phyloP scores from a whole-genome alignment of 2,113 vertebrate genomes.

The Lanius collurio region DNA sequence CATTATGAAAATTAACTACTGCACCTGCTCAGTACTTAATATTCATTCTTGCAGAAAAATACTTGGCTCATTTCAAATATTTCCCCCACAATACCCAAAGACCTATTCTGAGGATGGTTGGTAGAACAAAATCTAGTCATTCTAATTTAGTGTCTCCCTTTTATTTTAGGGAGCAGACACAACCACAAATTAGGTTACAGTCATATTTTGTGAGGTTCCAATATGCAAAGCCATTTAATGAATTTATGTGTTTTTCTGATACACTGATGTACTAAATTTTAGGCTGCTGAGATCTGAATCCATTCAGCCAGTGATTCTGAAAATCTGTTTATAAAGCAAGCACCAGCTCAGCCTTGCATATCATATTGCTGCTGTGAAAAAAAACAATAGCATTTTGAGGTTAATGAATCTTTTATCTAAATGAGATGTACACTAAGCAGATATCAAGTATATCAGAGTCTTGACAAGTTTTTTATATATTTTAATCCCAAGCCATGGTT shows the following conservation, averaged over 20 bases:
- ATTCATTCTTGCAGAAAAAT: slow-evolving; percentile 27
- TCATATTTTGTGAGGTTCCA: not conserved
- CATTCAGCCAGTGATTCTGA: not conserved
- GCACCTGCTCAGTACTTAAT: slow-evolving; percentile 52
- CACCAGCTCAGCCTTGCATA: not conserved
- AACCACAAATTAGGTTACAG: not conserved
- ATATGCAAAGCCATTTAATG: not conserved
- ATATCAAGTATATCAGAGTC: not conserved
- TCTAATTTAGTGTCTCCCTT: not conserved
- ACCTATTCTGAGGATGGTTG: not conserved
- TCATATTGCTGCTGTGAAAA: not conserved
- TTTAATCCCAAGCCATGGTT: slow-evolving; percentile 20
- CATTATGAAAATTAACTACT: slow-evolving; percentile 61
- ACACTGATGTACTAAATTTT: not conserved
- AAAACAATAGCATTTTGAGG: not conserved
- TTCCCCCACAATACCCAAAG: not conserved
- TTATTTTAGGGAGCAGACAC: not conserved
- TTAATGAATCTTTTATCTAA: slow-evolving; percentile 22
- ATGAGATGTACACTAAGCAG: slow-evolving; percentile 17
- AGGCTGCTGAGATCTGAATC: not conserved
- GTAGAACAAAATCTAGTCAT: not conserved
- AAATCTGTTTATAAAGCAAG: not conserved
- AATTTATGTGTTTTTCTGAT: not conserved
- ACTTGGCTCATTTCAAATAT: not conserved
- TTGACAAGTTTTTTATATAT: slow-evolving; percentile 15